Base-by-base conservation (phyloP, 2,888 invertebrate genomes). In the Pristionchus fissidentatus region DNA sequence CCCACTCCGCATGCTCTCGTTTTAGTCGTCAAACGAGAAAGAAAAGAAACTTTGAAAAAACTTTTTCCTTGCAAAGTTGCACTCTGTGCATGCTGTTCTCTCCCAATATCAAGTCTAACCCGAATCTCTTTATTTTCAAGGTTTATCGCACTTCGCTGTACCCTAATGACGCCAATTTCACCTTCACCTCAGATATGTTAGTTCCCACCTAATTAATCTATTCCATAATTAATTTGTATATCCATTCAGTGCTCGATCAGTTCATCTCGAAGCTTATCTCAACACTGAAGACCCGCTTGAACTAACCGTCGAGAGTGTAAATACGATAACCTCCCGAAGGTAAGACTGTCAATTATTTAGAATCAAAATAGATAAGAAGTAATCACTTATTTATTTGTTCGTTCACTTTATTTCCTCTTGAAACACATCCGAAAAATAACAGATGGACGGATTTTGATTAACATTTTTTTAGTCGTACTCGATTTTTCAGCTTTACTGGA, bases 271-370 rank as follows among this genome's bases (percentile, higher is more conserved):
- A 5, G 49, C 75, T 1, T 49, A n/a, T 32, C 49, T 77, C 19
- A 77, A 77, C 49, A 49, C 75, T 29, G 49, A 77, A 10, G 75
- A 77, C n/a, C 49, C 75, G 3, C 49, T 77, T 29, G 49, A 38
- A 26, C 70, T 70, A 1, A 13, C n/a, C n/a, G n/a, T 70, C 5
- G 70, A 70, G n/a, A 41, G 3, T n/a, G n/a, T n/a, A n/a, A n/a
- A n/a, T n/a, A n/a, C n/a, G n/a, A n/a, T n/a, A n/a, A n/a, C n/a
- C n/a, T n/a, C n/a, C n/a, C n/a, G n/a, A n/a, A n/a, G n/a, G n/a
- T n/a, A n/a, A n/a, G n/a, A n/a, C n/a, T n/a, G n/a, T n/a, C n/a
- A n/a, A n/a, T n/a, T n/a, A n/a, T n/a, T n/a, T n/a, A 5, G 41
- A 70, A 10, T 26, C 70, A 2, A 41, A 70, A 22, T 26, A 41